Percentiles rank a stretch among this genome's conserved stretches.
These are phyloP conservation scores for Diarsia dahlii DNA, from an alignment of 2,888 invertebrate genomes.

Conservation along the genomic window DNA sequence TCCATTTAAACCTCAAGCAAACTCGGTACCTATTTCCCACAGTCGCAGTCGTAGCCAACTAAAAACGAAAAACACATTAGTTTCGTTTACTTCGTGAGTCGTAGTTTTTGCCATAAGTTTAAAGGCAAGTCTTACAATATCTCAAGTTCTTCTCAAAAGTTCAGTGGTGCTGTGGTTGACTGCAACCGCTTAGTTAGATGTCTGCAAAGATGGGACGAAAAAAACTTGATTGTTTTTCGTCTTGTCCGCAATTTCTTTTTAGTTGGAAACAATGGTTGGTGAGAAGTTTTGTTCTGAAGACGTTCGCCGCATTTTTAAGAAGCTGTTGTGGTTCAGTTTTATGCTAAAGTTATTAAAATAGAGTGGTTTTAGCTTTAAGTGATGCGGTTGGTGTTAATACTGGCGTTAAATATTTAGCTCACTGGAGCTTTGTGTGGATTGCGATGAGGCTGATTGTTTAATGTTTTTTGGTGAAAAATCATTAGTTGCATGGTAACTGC, in stretches of 20 bases:
- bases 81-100: conserved; percentile 26
- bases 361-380: conserved; percentile 13
- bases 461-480: not conserved
- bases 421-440: not conserved
- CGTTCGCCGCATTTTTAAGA: conserved; percentile 45
- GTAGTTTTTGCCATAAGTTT: conserved; percentile 35
- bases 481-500: not conserved
- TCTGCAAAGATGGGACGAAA: conserved; percentile 51
- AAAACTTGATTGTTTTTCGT: conserved; percentile 53
- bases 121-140: conserved; percentile 35
- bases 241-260: conserved; percentile 44
- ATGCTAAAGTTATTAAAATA: conserved; percentile 47
- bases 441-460: not conserved
- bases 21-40: conserved; percentile 21
- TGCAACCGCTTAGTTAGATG: conserved; percentile 49
- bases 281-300: conserved; percentile 50
- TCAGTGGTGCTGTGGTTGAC: conserved; percentile 45
- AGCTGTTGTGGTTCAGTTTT: conserved; percentile 30
- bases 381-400: not conserved
- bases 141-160: conserved; percentile 46
- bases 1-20: conserved; percentile 21
- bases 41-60: conserved; percentile 1
- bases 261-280: conserved; percentile 49
- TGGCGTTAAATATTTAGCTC: conserved; percentile 23
- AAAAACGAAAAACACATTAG: conserved; percentile 41